phyloP scores from a whole-genome alignment of 2,797 vertebrate genomes.

The Clarias fuscus region DNA sequence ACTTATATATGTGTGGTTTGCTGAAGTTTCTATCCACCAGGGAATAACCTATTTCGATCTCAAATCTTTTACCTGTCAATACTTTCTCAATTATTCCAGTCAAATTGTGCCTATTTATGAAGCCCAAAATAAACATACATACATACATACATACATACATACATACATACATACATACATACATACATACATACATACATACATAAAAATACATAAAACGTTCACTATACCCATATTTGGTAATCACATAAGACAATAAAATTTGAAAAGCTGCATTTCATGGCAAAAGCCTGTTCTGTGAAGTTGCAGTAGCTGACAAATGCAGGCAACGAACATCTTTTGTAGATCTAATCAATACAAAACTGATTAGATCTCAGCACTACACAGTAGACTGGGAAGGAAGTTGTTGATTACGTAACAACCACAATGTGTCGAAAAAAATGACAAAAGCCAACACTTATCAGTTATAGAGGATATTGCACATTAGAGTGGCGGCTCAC shows the following conservation, averaged over 20 bases:
- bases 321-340: neutral
- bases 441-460: neutral
- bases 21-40: constrained; percentile 14
- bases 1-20: neutral
- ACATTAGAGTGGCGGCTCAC: neutral
- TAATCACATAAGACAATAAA: neutral
- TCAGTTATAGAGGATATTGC: neutral
- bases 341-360: neutral
- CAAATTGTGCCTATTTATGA: neutral
- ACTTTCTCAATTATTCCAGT: neutral
- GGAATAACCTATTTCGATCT: neutral
- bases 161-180: no score
- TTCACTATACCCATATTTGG: no score
- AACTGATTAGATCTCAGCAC: no score
- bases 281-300: neutral
- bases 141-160: no score
- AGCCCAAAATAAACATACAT: neutral
- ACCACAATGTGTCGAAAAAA: neutral
- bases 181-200: no score
- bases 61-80: neutral
- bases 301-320: neutral
- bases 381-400: neutral
- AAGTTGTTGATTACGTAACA: neutral
- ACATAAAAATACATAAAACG: no score
- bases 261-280: neutral